phyloP scores from a whole-genome alignment of 2,113 vertebrate species.

The Thamnophis sirtalis region DNA sequence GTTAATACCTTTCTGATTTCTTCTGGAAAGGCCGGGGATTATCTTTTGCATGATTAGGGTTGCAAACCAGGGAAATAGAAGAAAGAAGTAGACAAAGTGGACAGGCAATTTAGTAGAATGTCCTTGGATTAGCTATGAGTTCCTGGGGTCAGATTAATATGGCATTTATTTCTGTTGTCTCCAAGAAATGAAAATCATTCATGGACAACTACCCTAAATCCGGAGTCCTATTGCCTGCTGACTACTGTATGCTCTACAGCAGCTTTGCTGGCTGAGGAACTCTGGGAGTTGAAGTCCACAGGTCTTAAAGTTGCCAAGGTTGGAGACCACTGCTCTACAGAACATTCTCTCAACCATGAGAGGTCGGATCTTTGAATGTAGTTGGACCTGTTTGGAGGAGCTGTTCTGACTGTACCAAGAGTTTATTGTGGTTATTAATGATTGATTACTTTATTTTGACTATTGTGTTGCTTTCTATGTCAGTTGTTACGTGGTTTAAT shows the following conservation, averaged over 20 bases:
- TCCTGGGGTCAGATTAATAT: neutral
- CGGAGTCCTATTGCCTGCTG: neutral
- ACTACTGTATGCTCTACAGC: neutral
- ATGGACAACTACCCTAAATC: neutral
- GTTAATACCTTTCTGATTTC: neutral
- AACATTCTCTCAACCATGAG: neutral
- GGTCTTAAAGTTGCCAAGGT: no score
- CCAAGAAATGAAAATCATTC: neutral
- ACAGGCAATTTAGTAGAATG: neutral
- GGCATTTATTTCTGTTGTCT: neutral
- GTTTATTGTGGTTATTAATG: neutral
- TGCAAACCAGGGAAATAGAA: neutral
- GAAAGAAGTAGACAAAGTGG: neutral
- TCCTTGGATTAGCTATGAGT: neutral
- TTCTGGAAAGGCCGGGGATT: neutral
- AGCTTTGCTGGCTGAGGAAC: no score
- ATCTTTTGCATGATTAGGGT: neutral
- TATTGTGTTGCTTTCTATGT: neutral
- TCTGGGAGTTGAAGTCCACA: no score
- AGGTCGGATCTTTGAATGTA: neutral
- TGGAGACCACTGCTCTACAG: neutral
- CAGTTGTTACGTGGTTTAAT: neutral
- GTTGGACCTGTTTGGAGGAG: neutral
- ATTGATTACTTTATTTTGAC: neutral
- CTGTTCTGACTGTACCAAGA: neutral